Conservation (phyloP, 2,888 invertebrate genomes). For the Orthosia gracilis region DNA sequence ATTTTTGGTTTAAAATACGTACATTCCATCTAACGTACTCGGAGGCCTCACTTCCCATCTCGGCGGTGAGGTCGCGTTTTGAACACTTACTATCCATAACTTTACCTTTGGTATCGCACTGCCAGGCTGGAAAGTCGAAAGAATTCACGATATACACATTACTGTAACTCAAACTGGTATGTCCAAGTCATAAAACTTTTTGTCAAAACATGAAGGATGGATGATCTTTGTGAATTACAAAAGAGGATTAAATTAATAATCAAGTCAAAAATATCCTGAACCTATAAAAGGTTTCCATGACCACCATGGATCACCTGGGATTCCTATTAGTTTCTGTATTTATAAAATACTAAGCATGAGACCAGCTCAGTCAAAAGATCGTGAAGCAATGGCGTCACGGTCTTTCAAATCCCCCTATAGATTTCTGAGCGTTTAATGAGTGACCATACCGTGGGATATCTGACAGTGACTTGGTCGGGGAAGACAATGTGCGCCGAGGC, state of each 20-base stretch:
- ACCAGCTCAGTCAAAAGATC: no score
- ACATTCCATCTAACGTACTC: slow-evolving; percentile 95
- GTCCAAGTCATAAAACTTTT: background rate
- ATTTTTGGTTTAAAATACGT: slow-evolving; percentile 82
- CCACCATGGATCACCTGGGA: no score
- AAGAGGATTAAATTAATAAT: no score
- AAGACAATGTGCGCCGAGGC: slow-evolving; percentile 92
- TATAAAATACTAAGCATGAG: no score
- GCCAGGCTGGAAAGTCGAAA: slow-evolving; percentile 92
- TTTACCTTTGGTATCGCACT: slow-evolving; percentile 96
- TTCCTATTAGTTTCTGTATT: no score
- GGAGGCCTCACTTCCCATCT: slow-evolving; percentile 94
- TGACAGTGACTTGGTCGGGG: slow-evolving; percentile 95
- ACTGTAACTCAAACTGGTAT: no score
- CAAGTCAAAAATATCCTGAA: no score
- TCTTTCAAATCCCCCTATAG: no score
- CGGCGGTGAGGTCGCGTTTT: slow-evolving; percentile 92
- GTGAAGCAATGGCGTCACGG: no score
- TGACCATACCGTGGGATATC: slow-evolving; percentile 95
- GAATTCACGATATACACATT: background rate
- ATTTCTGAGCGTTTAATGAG: no score
- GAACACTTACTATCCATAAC: slow-evolving; percentile 95
- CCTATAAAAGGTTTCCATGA: no score
- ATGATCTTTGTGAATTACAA: no score
- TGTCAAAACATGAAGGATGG: background rate